Evolutionary conservation across 2,888 invertebrate species (phyloP).

Genomic region (Argynnis bischoffii): DNA sequence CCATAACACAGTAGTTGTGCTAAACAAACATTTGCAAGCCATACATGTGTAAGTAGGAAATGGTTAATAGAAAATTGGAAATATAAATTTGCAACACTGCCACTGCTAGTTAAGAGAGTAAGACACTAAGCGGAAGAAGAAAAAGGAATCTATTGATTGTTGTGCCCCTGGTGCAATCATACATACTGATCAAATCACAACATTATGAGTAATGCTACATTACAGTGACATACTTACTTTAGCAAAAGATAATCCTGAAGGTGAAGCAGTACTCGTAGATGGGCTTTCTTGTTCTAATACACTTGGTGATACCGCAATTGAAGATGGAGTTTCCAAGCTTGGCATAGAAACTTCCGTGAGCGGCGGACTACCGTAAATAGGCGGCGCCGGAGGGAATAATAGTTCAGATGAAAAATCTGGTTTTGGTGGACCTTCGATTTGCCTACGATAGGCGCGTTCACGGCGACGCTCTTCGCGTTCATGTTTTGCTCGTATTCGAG

Average conservation of each 20-base stretch:
- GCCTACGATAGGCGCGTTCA: conserved; percentile 89
- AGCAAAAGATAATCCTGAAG: conserved; percentile 72
- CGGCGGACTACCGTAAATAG: conserved; percentile 49
- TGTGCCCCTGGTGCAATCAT: no score
- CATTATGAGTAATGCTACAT: no score
- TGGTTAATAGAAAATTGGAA: no score
- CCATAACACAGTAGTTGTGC: no score
- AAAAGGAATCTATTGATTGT: no score
- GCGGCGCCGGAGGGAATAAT: conserved; percentile 64
- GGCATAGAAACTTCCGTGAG: conserved; percentile 35
- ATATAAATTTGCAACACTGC: no score
- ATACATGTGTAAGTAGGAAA: no score
- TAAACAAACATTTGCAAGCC: no score
- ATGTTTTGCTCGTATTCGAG: conserved; percentile 85
- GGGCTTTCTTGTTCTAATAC: conserved; percentile 33
- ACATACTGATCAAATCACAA: no score
- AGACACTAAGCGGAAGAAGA: no score
- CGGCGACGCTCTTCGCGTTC: conserved; percentile 90
- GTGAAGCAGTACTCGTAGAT: conserved; percentile 46
- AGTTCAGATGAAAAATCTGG: conserved; percentile 83
- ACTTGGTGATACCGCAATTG: conserved; percentile 35
- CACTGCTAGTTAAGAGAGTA: no score
- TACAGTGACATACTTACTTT: conserved; percentile 56
- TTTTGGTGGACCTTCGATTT: conserved; percentile 85
- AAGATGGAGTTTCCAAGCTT: conserved; percentile 28